These are phyloP conservation scores for Hirtodrosophila cameraria DNA, from an alignment of 2,888 invertebrate genomes.

Conservation along the genomic window DNA sequence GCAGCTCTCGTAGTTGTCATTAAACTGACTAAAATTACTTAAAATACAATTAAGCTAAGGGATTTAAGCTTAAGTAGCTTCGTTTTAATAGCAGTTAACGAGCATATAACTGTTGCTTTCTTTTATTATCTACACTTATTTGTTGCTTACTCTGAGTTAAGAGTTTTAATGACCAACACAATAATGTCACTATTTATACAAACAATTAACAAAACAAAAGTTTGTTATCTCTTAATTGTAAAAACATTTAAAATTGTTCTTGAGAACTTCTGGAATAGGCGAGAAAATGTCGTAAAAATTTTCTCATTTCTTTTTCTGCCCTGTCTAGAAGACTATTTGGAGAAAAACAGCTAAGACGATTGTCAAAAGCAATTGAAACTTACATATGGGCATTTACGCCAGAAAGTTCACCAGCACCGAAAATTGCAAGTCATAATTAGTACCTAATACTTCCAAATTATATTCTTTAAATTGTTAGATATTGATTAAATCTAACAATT, in stretches of 20 bases:
- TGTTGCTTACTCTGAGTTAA: not conserved
- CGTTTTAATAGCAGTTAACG: slow-evolving; percentile 19
- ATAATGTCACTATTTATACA: not conserved
- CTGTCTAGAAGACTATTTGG: no score
- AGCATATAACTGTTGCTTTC: slow-evolving; percentile 29
- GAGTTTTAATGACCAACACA: not conserved
- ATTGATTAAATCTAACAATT: no score
- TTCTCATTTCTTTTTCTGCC: no score
- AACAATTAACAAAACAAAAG: not conserved
- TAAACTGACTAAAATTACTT: not conserved
- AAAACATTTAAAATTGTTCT: not conserved
- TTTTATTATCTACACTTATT: not conserved
- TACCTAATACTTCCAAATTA: no score
- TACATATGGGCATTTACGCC: no score
- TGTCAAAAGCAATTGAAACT: no score
- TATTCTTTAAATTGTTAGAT: no score
- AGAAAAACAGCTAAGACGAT: no score
- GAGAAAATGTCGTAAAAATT: no score
- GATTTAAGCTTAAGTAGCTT: not conserved
- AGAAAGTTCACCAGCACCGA: no score
- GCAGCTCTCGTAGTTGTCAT: not conserved
- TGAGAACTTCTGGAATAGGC: not conserved
- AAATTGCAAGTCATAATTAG: no score
- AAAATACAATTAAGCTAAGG: not conserved
- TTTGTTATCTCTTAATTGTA: slow-evolving; percentile 1